Base-by-base conservation (phyloP, 2,797 vertebrate genomes). In the Harpagifer antarcticus region DNA sequence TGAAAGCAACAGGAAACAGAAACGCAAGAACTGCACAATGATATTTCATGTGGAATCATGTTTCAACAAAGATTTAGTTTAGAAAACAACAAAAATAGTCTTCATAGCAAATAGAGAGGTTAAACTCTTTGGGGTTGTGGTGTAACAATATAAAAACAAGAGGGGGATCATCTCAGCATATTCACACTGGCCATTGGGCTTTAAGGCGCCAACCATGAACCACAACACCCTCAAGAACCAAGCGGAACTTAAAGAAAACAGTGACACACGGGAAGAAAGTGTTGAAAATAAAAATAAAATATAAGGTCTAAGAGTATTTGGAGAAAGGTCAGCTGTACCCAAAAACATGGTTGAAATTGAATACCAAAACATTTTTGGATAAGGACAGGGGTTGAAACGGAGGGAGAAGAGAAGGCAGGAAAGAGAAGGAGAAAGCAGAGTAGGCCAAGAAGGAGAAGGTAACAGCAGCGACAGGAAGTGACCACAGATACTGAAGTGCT, bases 401-500 rank as follows among this genome's bases (percentile, higher is more conserved):
- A 13, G 37, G 47, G 42, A 9, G 31, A 52, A 3, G 27, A 65
- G 45, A 33, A 9, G 15, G 2, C 13, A 58, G n/a, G 63, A 62
- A 40, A 48, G 4, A 62, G 5, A 62, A 49, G 14, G 17, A 58
- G 12, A 54, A 33, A 60, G 64, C n/a, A 52, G 54, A 53, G 58
- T 3, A 20, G 49, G 44, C 13, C 6, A 19, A 56, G 50, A 6
- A 20, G 42, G n/a, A 37, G n/a, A 56, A 42, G 50, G 68, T 59
- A 60, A 62, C 17, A 61, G 60, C 44, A 57, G 17, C 10, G 40
- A 52, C 66, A 86, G 78, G 79, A 81, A 81, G 69, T 78, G 55
- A 79, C 60, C 47, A 44, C 0, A 31, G 50, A 68, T 52, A 76
- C 58, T 44, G 45, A 74, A 58, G 42, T 56, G 56, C 45, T 73